Base-by-base conservation (phyloP, 2,113 vertebrate genomes). In the Syngnathus scovelli region DNA sequence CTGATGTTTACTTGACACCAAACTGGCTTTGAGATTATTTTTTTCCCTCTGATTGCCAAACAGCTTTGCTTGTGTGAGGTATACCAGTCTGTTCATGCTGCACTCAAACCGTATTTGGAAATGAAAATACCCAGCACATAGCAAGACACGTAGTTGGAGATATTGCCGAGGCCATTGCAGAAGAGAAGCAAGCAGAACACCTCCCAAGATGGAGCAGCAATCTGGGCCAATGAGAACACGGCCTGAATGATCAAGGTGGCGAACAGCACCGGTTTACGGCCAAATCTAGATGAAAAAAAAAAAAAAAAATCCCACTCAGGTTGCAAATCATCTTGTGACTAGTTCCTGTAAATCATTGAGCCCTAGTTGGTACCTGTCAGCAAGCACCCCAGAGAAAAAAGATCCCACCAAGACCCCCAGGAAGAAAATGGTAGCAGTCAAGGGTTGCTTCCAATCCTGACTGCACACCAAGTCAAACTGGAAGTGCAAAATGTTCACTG, bases 401-500 rank as follows among this genome's bases (percentile, higher is more conserved):
- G 94, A 95, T 78, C 95, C 94, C 12, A 90, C 0, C 61, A 98
- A 80, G 68, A 94, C 92, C 2, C 95, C 95, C 71, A 93, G 62
- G 2, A 93, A 95, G 85, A 91, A 95, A 56, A 94, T 65, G 55
- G 94, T 93, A 68, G 89, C 76, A 11, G 90, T 91, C 58, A 98
- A 64, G 0, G 94, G 94, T 71, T 84, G 86, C 83, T 93, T 95
- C 95, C 95, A 98, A 83, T 94, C 90, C 0, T 93, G 72, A 12
- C 84, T 84, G 84, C 95, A 96, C 5, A 98, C 93, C 69, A 96
- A 90, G 83, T 96, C 83, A 92, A 93, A 96, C 95, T 96, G 90
- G 9, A 76, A 64, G 71, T 4, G 13, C 16, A 49, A 19, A 7
- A 49, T 49, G 3, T 21, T 38, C 11, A 49, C 2, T 48, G 11